These are phyloP conservation scores for Laticauda colubrina DNA, from an alignment of 2,113 vertebrate genomes.

Conservation along the genomic window DNA sequence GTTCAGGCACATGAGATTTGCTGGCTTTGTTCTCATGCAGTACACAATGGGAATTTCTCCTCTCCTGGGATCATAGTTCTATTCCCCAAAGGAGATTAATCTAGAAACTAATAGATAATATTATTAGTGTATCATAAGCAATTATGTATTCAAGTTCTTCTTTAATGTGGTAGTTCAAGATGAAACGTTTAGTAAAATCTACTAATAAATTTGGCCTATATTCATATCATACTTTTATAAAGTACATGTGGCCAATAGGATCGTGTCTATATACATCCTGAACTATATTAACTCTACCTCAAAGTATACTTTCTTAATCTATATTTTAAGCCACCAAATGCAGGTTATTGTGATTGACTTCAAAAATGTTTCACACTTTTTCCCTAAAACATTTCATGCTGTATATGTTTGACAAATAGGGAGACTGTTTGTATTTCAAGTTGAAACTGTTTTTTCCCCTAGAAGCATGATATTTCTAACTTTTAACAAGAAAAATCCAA, in stretches of 20 bases:
- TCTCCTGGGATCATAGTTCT: slow-evolving; percentile 52
- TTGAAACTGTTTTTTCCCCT: neutral
- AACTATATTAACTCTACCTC: neutral
- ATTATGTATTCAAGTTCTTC: slow-evolving; percentile 43
- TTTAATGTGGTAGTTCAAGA: slow-evolving; percentile 2
- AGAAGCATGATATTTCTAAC: neutral
- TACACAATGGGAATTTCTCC: slow-evolving; percentile 54
- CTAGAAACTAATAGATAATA: slow-evolving; percentile 49
- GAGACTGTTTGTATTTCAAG: neutral
- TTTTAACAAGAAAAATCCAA: neutral
- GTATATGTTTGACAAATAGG: neutral
- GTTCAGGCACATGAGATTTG: slow-evolving; percentile 38
- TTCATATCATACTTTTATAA: slow-evolving; percentile 4
- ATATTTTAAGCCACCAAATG: neutral
- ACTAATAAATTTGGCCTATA: neutral
- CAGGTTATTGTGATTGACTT: neutral
- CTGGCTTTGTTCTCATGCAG: slow-evolving; percentile 48
- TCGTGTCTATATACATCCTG: slow-evolving; percentile 13
- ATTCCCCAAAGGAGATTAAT: slow-evolving; percentile 47
- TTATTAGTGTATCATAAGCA: slow-evolving; percentile 52
- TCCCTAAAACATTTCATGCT: neutral
- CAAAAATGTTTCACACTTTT: neutral
- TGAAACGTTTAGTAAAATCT: slow-evolving; percentile 30
- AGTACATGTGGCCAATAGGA: neutral
- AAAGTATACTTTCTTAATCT: neutral